phyloP scores from a whole-genome alignment of 2,888 invertebrate species.

The Microctonus brassicae region DNA sequence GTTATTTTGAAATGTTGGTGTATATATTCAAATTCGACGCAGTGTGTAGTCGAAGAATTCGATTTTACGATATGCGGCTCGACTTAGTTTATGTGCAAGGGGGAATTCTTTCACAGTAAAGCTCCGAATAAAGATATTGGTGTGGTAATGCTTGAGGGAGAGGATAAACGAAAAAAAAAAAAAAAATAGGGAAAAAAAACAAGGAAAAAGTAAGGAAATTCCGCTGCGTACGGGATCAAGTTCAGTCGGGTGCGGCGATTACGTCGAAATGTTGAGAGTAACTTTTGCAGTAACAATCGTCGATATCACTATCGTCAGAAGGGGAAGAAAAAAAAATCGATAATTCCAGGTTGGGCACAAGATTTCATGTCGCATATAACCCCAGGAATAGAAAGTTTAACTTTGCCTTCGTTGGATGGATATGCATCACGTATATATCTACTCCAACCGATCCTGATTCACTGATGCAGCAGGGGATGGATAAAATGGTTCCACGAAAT shows the following conservation, averaged over 20 bases:
- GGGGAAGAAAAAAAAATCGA: conserved; percentile 5
- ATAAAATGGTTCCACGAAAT: conserved; percentile 54
- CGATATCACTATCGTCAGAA: conserved; percentile 7
- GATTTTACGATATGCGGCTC: conserved; percentile 32
- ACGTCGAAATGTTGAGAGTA: conserved; percentile 1
- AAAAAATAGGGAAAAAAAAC: conserved; percentile 8
- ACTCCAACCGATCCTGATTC: conserved; percentile 47
- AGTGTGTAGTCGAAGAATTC: conserved; percentile 35
- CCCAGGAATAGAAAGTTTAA: conserved; percentile 7
- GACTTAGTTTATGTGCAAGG: conserved; percentile 11
- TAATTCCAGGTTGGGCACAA: conserved; percentile 2
- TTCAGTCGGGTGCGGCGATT: conserved; percentile 7
- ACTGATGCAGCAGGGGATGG: conserved; percentile 48
- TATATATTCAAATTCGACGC: conserved; percentile 42
- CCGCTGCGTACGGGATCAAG: conserved; percentile 4
- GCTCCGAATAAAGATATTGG: conserved; percentile 9
- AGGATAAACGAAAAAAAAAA: neutral
- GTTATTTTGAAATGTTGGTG: conserved; percentile 39
- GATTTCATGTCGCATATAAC: conserved; percentile 13
- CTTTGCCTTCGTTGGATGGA: neutral
- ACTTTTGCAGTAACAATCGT: conserved; percentile 24
- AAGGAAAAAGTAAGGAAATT: conserved; percentile 7
- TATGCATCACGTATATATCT: neutral
- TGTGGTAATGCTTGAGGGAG: neutral
- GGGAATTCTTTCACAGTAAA: neutral